Evolutionary conservation across 2,888 invertebrate species (phyloP).

Genomic region (Nematopogon swammerdamellus): DNA sequence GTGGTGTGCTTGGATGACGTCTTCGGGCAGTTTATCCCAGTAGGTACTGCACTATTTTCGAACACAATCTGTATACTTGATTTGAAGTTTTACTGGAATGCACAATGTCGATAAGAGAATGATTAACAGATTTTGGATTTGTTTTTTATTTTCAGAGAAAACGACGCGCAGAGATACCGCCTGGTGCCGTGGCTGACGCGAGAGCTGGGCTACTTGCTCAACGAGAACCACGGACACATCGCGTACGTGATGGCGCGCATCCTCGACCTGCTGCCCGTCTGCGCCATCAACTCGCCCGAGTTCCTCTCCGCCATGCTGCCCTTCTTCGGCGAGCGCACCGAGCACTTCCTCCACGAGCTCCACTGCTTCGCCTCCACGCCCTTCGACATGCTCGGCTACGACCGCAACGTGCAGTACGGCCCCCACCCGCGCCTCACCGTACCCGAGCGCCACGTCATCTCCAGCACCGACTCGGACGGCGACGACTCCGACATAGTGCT

Average conservation of each 20-base stretch:
- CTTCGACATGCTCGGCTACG: slow-evolving; percentile 82
- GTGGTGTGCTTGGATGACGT: too few relatives aligned
- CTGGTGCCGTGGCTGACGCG: slow-evolving; percentile 86
- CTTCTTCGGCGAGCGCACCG: slow-evolving; percentile 68
- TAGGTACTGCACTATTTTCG: too few relatives aligned
- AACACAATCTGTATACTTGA: too few relatives aligned
- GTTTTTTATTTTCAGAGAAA: slow-evolving; percentile 54
- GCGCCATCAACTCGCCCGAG: slow-evolving; percentile 64
- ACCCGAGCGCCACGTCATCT: slow-evolving; percentile 53
- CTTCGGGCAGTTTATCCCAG: too few relatives aligned
- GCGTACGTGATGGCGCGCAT: slow-evolving; percentile 68
- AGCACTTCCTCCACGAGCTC: slow-evolving; percentile 89
- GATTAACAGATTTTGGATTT: too few relatives aligned
- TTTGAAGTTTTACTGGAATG: too few relatives aligned
- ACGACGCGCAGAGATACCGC: slow-evolving; percentile 78
- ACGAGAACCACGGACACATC: slow-evolving; percentile 61
- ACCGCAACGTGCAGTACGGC: slow-evolving; percentile 66
- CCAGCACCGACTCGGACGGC: slow-evolving; percentile 35
- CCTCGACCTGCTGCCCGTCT: slow-evolving; percentile 62
- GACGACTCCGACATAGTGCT: slow-evolving; percentile 36
- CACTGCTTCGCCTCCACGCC: slow-evolving; percentile 83
- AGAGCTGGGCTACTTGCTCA: slow-evolving; percentile 75
- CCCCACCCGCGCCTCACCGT: slow-evolving; percentile 51
- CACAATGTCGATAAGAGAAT: too few relatives aligned
- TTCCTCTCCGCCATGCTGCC: slow-evolving; percentile 69